These are phyloP conservation scores for Condylura cristata DNA, from an alignment of 2,113 vertebrate species.

Conservation along the genomic window DNA sequence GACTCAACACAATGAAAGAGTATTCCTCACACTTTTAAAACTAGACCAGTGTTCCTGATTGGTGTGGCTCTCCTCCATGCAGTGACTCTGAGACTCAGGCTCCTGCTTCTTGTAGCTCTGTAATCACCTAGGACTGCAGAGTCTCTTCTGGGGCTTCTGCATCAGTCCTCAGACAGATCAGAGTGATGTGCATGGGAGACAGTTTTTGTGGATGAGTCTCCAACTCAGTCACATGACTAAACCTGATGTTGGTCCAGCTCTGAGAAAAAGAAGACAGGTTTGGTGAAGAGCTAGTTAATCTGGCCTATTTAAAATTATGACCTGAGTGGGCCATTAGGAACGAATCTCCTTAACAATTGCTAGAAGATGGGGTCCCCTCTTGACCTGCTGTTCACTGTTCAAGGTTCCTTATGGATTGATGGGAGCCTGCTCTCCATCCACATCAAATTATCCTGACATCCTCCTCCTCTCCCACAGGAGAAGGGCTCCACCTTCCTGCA, in stretches of 20 bases:
- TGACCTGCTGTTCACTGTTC: not conserved
- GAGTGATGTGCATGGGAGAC: not conserved
- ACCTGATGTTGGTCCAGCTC: not conserved
- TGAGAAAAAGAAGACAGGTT: not conserved
- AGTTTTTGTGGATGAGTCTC: not conserved
- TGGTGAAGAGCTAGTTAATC: not conserved
- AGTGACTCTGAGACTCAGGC: not conserved
- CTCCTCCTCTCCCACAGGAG: conserved; percentile 85
- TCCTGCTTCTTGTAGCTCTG: not conserved
- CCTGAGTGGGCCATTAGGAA: not conserved
- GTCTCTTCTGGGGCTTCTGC: not conserved
- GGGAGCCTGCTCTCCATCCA: not conserved
- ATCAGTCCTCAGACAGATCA: not conserved
- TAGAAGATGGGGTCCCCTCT: not conserved
- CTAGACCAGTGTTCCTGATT: not conserved
- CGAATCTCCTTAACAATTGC: not conserved
- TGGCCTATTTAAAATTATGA: not conserved
- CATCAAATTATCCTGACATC: not conserved
- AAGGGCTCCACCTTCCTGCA: conserved; percentile 96
- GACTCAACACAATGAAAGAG: not conserved
- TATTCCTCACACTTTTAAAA: not conserved
- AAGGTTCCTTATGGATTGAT: not conserved
- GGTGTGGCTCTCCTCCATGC: not conserved
- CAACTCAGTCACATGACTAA: not conserved
- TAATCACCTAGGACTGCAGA: not conserved